These are phyloP conservation scores for Oncorhynchus tshawytscha DNA, from an alignment of 2,113 vertebrate genomes.

Conservation along the genomic window DNA sequence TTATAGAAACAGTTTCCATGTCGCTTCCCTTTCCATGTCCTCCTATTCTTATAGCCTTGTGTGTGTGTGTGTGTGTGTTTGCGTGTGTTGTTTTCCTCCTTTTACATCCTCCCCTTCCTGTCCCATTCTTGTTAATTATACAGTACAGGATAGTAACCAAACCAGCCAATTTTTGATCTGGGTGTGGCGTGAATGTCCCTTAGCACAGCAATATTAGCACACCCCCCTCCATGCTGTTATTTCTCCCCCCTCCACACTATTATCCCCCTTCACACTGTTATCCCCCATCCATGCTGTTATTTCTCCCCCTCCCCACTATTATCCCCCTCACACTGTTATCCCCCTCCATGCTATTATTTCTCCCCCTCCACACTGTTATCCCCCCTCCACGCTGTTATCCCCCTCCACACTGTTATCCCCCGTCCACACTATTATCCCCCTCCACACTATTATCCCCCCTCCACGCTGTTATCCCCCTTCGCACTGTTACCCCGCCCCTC, in stretches of 20 bases:
- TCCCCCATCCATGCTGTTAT: no score
- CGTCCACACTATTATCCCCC: no score
- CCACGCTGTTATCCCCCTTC: no score
- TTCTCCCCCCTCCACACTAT: no score
- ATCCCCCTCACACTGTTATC: no score
- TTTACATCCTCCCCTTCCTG: slow-evolving; percentile 55
- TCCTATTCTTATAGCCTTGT: neutral
- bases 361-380: no score
- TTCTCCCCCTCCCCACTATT: no score
- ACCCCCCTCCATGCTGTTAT: neutral
- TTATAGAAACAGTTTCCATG: neutral
- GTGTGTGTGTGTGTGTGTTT: neutral
- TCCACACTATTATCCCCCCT: no score
- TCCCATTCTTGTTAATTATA: slow-evolving; percentile 51
- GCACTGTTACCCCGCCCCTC: no score
- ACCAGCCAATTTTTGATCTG: slow-evolving; percentile 35
- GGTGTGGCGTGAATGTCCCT: slow-evolving; percentile 27
- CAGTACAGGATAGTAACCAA: slow-evolving; percentile 19
- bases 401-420: no score
- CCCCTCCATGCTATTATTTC: no score
- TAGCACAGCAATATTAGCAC: slow-evolving; percentile 52
- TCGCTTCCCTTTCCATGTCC: neutral
- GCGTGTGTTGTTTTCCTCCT: slow-evolving; percentile 17
- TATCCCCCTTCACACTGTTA: slow-evolving; percentile 35
- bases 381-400: no score